Percentiles rank a stretch among this genome's conserved stretches.
Evolutionary conservation across 2,888 invertebrate genomes (phyloP).

Genomic region (Tryphoninae sp.): DNA sequence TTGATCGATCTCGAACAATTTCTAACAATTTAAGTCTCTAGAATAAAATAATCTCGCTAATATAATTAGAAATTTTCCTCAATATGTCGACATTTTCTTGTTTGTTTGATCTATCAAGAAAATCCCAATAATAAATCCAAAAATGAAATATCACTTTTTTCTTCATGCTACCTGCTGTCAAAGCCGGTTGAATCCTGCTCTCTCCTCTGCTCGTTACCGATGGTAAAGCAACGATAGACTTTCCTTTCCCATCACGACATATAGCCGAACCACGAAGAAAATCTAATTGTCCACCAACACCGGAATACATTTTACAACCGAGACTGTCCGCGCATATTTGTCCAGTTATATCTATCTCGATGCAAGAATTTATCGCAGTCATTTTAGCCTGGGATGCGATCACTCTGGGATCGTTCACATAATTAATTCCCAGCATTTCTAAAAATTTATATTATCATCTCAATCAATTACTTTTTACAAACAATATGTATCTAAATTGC

Average conservation of each 20-base stretch:
- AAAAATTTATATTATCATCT: slow-evolving; percentile 68
- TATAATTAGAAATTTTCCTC: too few relatives aligned
- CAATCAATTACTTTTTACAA: background rate
- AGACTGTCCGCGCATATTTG: slow-evolving; percentile 97
- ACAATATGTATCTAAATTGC: too few relatives aligned
- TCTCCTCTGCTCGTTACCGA: slow-evolving; percentile 83
- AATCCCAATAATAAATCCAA: too few relatives aligned
- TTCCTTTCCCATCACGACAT: slow-evolving; percentile 84
- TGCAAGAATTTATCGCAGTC: slow-evolving; percentile 98
- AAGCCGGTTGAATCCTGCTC: slow-evolving; percentile 84
- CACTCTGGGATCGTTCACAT: slow-evolving; percentile 92
- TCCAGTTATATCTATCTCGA: slow-evolving; percentile 96
- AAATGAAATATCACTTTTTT: too few relatives aligned
- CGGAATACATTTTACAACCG: slow-evolving; percentile 87
- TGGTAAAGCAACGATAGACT: slow-evolving; percentile 86
- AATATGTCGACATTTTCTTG: too few relatives aligned
- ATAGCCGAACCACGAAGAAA: slow-evolving; percentile 86
- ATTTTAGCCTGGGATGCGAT: slow-evolving; percentile 93
- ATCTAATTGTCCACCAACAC: slow-evolving; percentile 87
- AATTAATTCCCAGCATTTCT: slow-evolving; percentile 95
- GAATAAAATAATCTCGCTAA: too few relatives aligned
- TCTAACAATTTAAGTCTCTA: too few relatives aligned
- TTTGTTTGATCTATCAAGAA: too few relatives aligned
- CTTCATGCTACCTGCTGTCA: slow-evolving; percentile 82
- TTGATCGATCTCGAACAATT: too few relatives aligned